phyloP scores from a whole-genome alignment of 2,888 invertebrate genomes.

The Portevinia maculata region DNA sequence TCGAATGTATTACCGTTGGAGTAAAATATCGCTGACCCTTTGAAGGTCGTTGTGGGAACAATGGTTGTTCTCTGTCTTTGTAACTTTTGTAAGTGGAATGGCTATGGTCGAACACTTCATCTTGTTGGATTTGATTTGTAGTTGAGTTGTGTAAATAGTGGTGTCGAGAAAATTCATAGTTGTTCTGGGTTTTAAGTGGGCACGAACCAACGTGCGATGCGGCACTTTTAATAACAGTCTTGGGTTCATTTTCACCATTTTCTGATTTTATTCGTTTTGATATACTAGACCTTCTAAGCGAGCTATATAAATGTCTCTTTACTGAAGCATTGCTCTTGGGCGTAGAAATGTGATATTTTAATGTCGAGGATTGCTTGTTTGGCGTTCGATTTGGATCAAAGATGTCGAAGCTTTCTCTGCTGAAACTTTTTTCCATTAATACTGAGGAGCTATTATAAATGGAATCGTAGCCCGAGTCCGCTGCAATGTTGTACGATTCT shows the following conservation, averaged over 20 bases:
- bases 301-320: conserved; percentile 48
- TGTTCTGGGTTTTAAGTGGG: conserved; percentile 28
- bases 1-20: conserved; percentile 39
- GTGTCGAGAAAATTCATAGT: conserved; percentile 4
- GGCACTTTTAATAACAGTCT: conserved; percentile 24
- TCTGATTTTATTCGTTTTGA: conserved; percentile 49
- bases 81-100: conserved; percentile 15
- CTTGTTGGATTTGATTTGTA: neutral
- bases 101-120: conserved; percentile 14
- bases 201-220: conserved; percentile 2
- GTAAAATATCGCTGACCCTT: conserved; percentile 32
- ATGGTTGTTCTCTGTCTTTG: conserved; percentile 1
- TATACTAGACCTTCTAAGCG: conserved; percentile 3
- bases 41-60: conserved; percentile 44
- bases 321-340: conserved; percentile 46
- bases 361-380: conserved; percentile 15
- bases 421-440: conserved; percentile 60
- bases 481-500: conserved; percentile 30
- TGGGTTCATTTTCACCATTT: conserved; percentile 55
- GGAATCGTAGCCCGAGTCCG: conserved; percentile 64
- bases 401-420: conserved; percentile 57
- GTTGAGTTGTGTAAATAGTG: conserved; percentile 20
- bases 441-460: conserved; percentile 52
- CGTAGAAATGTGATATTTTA: conserved; percentile 57
- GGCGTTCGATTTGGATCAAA: conserved; percentile 51